phyloP scores from a whole-genome alignment of 2,888 invertebrate species.

The Dryomyza anilis region DNA sequence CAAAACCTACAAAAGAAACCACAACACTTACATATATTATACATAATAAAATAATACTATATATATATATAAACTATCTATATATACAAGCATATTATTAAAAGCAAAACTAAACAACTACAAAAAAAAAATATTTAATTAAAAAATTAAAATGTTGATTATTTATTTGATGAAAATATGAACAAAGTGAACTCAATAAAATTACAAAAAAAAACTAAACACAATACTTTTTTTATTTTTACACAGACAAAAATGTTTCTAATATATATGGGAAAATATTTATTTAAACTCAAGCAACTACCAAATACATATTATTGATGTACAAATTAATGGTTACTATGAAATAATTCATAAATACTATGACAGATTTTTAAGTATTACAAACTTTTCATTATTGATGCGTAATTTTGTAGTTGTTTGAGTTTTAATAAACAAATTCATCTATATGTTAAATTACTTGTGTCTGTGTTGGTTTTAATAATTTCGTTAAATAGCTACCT shows the following conservation, averaged over 20 bases:
- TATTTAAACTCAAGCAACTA: no score
- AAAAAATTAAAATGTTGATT: conserved; percentile 27
- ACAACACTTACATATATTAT: conserved; percentile 43
- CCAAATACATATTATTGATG: no score
- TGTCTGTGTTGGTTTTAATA: no score
- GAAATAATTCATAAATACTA: no score
- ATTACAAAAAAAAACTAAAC: neutral
- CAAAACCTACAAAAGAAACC: conserved; percentile 26
- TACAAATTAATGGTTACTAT: no score
- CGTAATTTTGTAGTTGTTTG: no score
- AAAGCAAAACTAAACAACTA: neutral
- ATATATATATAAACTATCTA: conserved; percentile 26
- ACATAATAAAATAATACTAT: conserved; percentile 39
- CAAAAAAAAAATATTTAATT: conserved; percentile 20
- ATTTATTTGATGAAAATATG: conserved; percentile 34
- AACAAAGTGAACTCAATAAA: conserved; percentile 23
- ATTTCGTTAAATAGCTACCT: no score
- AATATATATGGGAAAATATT: neutral
- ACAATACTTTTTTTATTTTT: conserved; percentile 2
- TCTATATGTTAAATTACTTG: no score
- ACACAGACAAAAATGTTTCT: neutral
- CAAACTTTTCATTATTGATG: no score
- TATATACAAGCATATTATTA: conserved; percentile 38
- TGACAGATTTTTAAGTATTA: no score
- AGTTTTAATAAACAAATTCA: no score